phyloP scores from a whole-genome alignment of 2,797 vertebrate species.

The Smutsia gigantea region DNA sequence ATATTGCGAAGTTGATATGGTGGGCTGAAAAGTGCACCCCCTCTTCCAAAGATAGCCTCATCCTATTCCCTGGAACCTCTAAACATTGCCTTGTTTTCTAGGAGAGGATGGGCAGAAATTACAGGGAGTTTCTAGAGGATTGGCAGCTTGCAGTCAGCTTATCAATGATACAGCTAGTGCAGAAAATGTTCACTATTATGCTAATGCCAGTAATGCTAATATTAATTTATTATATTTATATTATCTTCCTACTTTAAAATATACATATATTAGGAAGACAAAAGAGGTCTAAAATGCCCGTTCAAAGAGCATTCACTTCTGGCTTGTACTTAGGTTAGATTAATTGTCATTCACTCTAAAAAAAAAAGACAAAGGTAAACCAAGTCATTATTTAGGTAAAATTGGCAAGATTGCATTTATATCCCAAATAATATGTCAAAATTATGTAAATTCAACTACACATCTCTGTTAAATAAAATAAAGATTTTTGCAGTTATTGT shows the following conservation, averaged over 20 bases:
- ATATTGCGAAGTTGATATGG: background rate
- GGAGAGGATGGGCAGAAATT: background rate
- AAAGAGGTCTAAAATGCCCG: background rate
- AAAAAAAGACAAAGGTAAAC: background rate
- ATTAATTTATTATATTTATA: background rate
- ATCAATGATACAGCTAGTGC: background rate
- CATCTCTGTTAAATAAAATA: background rate
- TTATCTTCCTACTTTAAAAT: background rate
- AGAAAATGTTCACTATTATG: background rate
- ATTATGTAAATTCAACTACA: background rate
- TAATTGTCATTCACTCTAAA: background rate
- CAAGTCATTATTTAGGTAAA: background rate
- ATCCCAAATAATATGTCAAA: background rate
- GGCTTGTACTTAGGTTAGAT: background rate
- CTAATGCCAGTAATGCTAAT: background rate
- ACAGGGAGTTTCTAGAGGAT: no score
- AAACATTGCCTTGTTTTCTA: background rate
- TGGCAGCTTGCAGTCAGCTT: rapidly evolving
- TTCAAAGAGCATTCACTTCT: background rate
- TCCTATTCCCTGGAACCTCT: background rate
- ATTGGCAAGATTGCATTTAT: background rate
- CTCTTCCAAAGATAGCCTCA: no score
- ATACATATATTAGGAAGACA: background rate
- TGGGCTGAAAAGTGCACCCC: background rate
- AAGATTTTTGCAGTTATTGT: background rate